phyloP scores from a whole-genome alignment of 2,888 invertebrate species.

The Timandra comae region DNA sequence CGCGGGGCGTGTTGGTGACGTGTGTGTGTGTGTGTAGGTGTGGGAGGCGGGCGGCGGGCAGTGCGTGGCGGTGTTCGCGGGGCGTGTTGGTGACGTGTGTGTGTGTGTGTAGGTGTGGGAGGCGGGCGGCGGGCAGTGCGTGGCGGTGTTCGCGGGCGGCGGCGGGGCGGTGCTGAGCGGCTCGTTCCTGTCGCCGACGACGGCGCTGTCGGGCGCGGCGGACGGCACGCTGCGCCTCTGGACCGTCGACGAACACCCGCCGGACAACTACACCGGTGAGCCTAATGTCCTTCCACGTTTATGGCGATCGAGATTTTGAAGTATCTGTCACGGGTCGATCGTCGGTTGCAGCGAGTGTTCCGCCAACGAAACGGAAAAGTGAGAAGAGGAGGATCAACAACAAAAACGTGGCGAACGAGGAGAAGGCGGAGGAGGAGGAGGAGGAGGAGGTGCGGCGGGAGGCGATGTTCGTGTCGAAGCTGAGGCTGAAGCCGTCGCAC shows the following conservation, averaged over 20 bases:
- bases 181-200: slow-evolving; percentile 19
- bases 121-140: slow-evolving; percentile 68
- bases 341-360: no score
- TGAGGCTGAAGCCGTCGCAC: slow-evolving; percentile 26
- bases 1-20: slow-evolving; percentile 72
- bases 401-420: slow-evolving; percentile 3
- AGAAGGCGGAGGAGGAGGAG: slow-evolving; percentile 3
- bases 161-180: slow-evolving; percentile 72
- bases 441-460: no score
- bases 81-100: slow-evolving; percentile 60
- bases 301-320: no score
- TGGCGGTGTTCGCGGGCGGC: slow-evolving; percentile 74
- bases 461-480: no score
- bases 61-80: slow-evolving; percentile 77
- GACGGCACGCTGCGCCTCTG: slow-evolving; percentile 82
- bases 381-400: slow-evolving; percentile 15
- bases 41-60: slow-evolving; percentile 60
- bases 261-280: no score
- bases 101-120: slow-evolving; percentile 45
- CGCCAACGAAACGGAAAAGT: slow-evolving; percentile 19
- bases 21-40: slow-evolving; percentile 28
- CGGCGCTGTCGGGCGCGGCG: slow-evolving; percentile 80
- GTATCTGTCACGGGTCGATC: no score
- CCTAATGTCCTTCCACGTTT: no score
- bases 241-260: slow-evolving; percentile 70